These are phyloP conservation scores for Leptinotarsa haldemani DNA, from an alignment of 2,888 invertebrate genomes.

Conservation along the genomic window DNA sequence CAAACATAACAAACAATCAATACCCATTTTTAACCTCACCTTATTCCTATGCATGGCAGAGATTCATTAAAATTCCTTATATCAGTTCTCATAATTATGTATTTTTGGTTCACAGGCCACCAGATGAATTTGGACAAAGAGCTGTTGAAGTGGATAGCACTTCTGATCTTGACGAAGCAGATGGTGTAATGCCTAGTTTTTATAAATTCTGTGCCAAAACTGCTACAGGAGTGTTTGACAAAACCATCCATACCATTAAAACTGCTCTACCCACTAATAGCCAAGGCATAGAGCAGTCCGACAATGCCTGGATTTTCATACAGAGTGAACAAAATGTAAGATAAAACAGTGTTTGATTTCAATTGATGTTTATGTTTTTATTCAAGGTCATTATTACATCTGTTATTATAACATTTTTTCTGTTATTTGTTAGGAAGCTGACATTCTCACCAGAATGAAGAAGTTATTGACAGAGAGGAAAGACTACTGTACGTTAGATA, in stretches of 20 bases:
- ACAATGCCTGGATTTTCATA: slow-evolving; percentile 66
- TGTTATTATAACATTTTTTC: slow-evolving; percentile 22
- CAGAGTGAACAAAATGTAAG: slow-evolving; percentile 62
- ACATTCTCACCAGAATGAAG: slow-evolving; percentile 66
- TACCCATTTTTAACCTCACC: not conserved
- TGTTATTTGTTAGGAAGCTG: slow-evolving; percentile 61
- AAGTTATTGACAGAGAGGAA: slow-evolving; percentile 70
- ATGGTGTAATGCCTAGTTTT: slow-evolving; percentile 64
- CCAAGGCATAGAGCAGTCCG: slow-evolving; percentile 62
- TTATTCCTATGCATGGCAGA: not conserved
- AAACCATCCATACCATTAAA: slow-evolving; percentile 78
- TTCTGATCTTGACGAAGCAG: slow-evolving; percentile 56
- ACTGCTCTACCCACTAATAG: slow-evolving; percentile 74
- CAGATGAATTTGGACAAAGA: slow-evolving; percentile 52
- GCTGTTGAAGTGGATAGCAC: slow-evolving; percentile 48
- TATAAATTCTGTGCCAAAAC: slow-evolving; percentile 79
- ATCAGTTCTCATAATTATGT: not conserved
- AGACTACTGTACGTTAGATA: slow-evolving; percentile 65
- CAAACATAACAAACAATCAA: not conserved
- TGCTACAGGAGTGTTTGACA: slow-evolving; percentile 79
- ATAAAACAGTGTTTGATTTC: no score
- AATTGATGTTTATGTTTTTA: no score
- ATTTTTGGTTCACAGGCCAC: slow-evolving; percentile 46
- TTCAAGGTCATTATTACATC: not conserved
- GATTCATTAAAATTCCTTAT: not conserved